Conservation (phyloP, 2,797 vertebrate genomes). For the Notamacropus eugenii region DNA sequence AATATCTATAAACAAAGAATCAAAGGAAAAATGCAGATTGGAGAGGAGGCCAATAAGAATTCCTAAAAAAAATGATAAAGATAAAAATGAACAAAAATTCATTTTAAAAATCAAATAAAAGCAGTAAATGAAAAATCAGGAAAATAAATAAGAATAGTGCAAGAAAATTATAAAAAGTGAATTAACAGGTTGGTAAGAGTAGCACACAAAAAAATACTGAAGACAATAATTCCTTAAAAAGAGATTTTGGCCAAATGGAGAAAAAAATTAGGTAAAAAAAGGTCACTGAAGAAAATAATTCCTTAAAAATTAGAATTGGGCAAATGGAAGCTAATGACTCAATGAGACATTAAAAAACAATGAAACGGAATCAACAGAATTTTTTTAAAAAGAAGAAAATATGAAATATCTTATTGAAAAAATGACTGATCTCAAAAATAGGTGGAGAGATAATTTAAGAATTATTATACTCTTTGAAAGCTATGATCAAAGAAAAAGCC, state of each 20-base stretch:
- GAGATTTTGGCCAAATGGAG: background rate
- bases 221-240: background rate
- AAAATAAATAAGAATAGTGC: background rate
- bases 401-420: background rate
- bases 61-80: too few relatives aligned
- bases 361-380: background rate
- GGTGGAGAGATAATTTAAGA: background rate
- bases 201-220: background rate
- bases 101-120: too few relatives aligned
- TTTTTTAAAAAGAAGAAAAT: background rate
- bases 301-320: background rate
- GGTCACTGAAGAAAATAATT: background rate
- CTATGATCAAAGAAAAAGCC: background rate
- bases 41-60: background rate
- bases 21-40: background rate
- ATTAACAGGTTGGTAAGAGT: background rate
- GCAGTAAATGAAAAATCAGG: too few relatives aligned
- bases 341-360: too few relatives aligned
- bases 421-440: background rate
- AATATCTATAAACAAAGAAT: background rate
- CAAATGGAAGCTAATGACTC: too few relatives aligned
- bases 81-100: background rate
- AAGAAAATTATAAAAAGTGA: background rate
- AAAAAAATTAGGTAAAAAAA: background rate
- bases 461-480: background rate